These are phyloP conservation scores for Halcyon chelicuti DNA, from an alignment of 2,797 vertebrate genomes.

Conservation along the genomic window DNA sequence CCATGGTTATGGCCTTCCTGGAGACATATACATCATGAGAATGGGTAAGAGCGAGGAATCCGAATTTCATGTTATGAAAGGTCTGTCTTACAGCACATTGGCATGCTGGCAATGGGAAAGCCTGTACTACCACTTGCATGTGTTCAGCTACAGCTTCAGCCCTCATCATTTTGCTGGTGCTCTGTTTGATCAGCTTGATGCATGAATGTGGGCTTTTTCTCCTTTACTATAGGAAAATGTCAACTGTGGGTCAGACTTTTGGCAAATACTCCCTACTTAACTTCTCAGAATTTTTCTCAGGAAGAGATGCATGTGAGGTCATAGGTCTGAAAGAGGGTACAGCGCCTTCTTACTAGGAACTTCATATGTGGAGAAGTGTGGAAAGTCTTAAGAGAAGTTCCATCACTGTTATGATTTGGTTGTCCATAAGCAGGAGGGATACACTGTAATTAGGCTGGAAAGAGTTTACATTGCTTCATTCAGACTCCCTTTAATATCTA, in stretches of 20 bases:
- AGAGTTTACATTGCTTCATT: constrained; percentile 10
- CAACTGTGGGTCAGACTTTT: neutral
- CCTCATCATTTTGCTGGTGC: neutral
- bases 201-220: neutral
- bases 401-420: neutral
- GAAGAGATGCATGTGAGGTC: neutral
- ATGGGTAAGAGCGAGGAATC: neutral
- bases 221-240: neutral
- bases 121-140: neutral
- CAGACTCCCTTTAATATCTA: constrained; percentile 14
- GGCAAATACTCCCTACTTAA: neutral
- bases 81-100: neutral
- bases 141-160: neutral
- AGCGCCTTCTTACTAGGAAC: neutral
- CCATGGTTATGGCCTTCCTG: neutral
- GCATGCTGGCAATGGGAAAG: neutral
- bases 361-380: neutral
- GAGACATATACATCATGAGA: neutral
- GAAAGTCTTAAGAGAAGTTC: neutral
- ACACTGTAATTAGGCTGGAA: neutral
- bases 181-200: neutral
- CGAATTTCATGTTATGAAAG: neutral
- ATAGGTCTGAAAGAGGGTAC: neutral
- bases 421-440: neutral
- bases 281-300: neutral